Conservation (phyloP, 2,113 vertebrate genomes). For the Scomber japonicus region DNA sequence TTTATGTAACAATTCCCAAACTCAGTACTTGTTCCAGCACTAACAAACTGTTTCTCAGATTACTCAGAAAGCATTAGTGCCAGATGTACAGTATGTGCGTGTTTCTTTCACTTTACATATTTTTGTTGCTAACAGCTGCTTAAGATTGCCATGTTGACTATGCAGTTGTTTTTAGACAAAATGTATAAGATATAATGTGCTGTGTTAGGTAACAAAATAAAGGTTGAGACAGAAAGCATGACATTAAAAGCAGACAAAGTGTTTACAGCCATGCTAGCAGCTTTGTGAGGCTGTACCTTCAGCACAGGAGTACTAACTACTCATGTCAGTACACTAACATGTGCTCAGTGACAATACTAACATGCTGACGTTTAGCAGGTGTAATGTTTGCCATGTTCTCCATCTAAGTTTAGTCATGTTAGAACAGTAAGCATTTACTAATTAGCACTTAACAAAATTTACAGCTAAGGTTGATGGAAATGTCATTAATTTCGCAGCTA, state of each 20-base stretch:
- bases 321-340: too few species aligned
- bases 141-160: slow-evolving; percentile 6
- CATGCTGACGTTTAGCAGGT: too few species aligned
- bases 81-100: slow-evolving; percentile 15
- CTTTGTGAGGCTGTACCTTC: too few species aligned
- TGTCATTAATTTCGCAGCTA: too few species aligned
- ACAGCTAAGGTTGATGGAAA: too few species aligned
- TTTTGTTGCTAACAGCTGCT: slow-evolving; percentile 6
- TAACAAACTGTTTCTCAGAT: slow-evolving; percentile 36
- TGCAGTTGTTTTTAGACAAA: neutral
- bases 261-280: neutral
- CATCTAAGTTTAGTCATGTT: neutral
- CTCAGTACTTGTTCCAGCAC: slow-evolving; percentile 25
- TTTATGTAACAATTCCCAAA: slow-evolving; percentile 50
- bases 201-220: neutral
- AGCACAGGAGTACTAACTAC: too few species aligned
- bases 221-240: neutral
- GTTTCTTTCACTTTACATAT: slow-evolving; percentile 6
- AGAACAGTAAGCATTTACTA: neutral
- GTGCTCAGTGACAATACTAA: too few species aligned
- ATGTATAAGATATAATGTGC: neutral
- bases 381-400: neutral
- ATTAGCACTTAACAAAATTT: neutral
- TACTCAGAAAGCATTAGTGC: slow-evolving; percentile 3
- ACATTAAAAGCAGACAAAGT: neutral